Base-by-base conservation (phyloP, 2,888 invertebrate genomes). In the Acheta domesticus region DNA sequence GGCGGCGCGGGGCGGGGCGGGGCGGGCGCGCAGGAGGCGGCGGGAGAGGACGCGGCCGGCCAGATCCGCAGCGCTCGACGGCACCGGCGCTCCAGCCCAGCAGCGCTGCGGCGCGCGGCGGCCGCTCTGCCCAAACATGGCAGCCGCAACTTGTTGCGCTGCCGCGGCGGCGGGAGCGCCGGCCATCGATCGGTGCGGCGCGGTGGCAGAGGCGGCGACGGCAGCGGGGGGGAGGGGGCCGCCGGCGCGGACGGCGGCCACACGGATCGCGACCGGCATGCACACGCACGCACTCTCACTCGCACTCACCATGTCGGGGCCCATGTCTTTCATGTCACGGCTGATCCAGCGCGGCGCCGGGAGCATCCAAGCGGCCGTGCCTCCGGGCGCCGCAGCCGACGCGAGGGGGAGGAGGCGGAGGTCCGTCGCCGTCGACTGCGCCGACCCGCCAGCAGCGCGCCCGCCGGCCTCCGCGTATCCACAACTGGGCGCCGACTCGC, bases 261-360 rank as follows among this genome's bases (percentile, higher is more conserved):
- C 85, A 85, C 83, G 85, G 85, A 81, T 85, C 85, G 84, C 85
- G 79, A 77, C 77, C 77, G 78, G 79, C 79, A 73, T 74, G 77
- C 73, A 77, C 80, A 76, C 81, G 80, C 79, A 80, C 81, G 82
- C 80, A 49, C 16, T 8, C 62, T 5, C 14, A 74, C 14, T 62
- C 19, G 48, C 85, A 88, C 89, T 90, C 89, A 93, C 93, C 93
- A 93, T 93, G 89, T 93, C 93, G 89, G 92, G 92, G 90, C 92
- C 93, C 91, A 93, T 92, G 89, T 92, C 92, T 91, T 91, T 92
- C 91, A 92, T 93, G 90, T 92, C 91, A 86, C 85, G 84, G 88
- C 82, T 84, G 79, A 77, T 80, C 79, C 79, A 81, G 50, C 81
- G 77, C 79, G 81, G 78, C 49, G 77, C 79, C 76, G 78, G 79